A percentile compares a stretch with the other conserved stretches of the same genome.
Evolutionary conservation across 2,888 invertebrate genomes (phyloP).

Genomic region (Digitonthophagus gazella): DNA sequence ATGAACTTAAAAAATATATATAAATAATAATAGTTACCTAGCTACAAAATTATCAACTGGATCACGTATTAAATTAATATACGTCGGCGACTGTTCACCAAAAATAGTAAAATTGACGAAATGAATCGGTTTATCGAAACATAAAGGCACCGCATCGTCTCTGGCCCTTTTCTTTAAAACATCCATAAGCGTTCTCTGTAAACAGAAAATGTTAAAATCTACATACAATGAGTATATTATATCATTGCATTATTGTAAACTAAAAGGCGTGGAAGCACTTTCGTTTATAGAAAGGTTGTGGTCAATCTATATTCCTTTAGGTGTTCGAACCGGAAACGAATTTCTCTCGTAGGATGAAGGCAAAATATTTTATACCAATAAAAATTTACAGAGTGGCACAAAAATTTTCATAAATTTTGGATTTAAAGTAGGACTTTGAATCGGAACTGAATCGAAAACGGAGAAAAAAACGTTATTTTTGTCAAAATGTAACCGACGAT

Average conservation of each 20-base stretch:
- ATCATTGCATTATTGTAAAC: background rate
- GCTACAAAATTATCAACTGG: constrained; percentile 57
- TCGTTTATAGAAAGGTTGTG: background rate
- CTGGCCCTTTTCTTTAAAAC: constrained; percentile 54
- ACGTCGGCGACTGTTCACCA: constrained; percentile 59
- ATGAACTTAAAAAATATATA: background rate
- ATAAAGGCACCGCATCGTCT: constrained; percentile 58
- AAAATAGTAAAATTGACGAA: constrained; percentile 61
- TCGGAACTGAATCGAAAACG: too few species aligned
- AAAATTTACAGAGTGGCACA: too few species aligned
- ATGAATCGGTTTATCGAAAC: constrained; percentile 60
- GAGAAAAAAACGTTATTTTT: background rate
- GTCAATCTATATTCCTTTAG: background rate
- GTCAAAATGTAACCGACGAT: background rate
- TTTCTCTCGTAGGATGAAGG: background rate
- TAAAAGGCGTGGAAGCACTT: background rate
- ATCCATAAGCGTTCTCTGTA: constrained; percentile 55
- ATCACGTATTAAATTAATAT: constrained; percentile 60
- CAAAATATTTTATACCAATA: too few species aligned
- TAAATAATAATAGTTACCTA: constrained; percentile 46
- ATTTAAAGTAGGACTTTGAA: too few species aligned
- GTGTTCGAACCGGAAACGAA: background rate
- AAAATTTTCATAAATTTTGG: too few species aligned
- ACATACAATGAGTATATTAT: constrained; percentile 11
- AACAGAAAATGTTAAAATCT: constrained; percentile 31